phyloP scores from a whole-genome alignment of 2,888 invertebrate species.

The Ypsolopha sequella region DNA sequence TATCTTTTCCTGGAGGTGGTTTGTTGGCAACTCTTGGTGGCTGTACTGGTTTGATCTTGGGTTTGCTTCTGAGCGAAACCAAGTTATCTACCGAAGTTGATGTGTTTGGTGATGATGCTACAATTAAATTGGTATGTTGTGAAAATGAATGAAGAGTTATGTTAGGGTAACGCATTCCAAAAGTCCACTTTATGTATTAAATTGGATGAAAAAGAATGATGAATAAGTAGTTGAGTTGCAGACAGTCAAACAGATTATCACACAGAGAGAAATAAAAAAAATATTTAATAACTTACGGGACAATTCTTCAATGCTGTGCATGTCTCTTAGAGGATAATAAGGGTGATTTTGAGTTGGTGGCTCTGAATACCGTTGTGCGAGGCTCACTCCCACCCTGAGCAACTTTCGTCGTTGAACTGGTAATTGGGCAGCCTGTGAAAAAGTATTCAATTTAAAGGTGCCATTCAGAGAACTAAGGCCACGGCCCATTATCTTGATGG shows the following conservation, averaged over 20 bases:
- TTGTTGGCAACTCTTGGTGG: conserved; percentile 73
- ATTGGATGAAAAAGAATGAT: no score
- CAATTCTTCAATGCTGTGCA: conserved; percentile 67
- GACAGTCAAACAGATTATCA: no score
- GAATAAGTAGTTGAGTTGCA: no score
- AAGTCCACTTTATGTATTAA: background rate
- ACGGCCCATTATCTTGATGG: no score
- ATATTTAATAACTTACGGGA: conserved; percentile 43
- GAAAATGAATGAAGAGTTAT: background rate
- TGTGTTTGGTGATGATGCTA: conserved; percentile 64
- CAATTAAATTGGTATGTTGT: conserved; percentile 11
- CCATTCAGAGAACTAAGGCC: no score
- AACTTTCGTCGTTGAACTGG: conserved; percentile 59
- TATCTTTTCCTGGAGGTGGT: conserved; percentile 63
- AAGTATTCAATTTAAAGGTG: background rate
- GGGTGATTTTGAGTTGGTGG: conserved; percentile 67
- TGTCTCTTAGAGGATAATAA: conserved; percentile 60
- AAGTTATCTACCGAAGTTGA: conserved; percentile 81
- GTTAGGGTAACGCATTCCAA: background rate
- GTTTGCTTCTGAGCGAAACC: conserved; percentile 63
- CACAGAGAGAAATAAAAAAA: no score
- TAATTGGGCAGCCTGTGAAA: conserved; percentile 41
- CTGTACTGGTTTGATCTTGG: conserved; percentile 78
- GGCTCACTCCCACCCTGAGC: conserved; percentile 45
- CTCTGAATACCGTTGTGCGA: conserved; percentile 73